These are phyloP conservation scores for Pseudomyrmex sp. DNA, from an alignment of 1,140 invertebrate species.

Conservation along the genomic window DNA sequence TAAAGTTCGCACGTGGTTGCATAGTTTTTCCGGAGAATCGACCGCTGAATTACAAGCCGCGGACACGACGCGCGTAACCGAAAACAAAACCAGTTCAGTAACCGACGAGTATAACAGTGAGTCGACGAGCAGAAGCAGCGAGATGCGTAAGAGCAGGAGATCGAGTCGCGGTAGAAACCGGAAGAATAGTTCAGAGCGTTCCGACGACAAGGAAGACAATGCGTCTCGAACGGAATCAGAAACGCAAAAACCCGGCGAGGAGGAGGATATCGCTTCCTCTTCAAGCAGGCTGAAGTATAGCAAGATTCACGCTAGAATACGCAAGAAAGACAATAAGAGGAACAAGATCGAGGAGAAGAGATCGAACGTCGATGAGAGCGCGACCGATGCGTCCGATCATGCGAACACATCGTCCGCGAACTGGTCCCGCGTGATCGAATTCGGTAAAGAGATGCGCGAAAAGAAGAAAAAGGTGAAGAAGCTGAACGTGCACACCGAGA, in stretches of 20 bases:
- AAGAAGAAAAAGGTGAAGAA: conserved; percentile 67
- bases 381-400: neutral
- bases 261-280: neutral
- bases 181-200: neutral
- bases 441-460: conserved; percentile 73
- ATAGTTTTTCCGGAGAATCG: neutral
- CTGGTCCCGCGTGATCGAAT: conserved; percentile 66
- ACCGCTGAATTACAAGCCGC: too few species aligned
- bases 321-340: too few species aligned
- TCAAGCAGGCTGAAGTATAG: conserved; percentile 25
- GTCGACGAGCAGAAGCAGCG: neutral
- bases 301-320: neutral
- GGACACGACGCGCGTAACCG: too few species aligned
- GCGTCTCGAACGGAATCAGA: neutral
- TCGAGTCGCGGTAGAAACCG: neutral
- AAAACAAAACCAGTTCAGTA: neutral
- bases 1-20: conserved; percentile 32
- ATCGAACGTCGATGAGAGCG: neutral
- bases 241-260: neutral
- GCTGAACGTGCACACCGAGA: conserved; percentile 65
- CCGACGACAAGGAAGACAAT: neutral
- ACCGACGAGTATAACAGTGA: neutral
- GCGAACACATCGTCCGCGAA: conserved; percentile 12
- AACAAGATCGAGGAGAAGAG: neutral
- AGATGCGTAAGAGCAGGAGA: too few species aligned